Conservation (phyloP, 2,888 invertebrate species). For the Cephonodes hylas region DNA sequence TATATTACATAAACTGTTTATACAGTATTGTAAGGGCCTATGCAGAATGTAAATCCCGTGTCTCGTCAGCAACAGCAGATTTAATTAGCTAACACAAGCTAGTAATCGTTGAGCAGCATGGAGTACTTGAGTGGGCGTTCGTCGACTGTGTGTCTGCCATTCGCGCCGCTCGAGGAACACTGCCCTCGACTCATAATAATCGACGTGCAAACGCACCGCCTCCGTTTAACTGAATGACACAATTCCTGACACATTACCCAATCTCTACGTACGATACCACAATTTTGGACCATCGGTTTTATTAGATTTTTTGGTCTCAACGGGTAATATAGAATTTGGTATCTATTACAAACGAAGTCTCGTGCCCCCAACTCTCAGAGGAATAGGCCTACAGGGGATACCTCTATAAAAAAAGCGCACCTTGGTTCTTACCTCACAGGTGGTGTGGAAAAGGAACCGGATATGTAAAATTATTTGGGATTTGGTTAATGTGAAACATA, state of each 20-base stretch:
- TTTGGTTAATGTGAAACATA: not conserved
- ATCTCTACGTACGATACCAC: slow-evolving; percentile 58
- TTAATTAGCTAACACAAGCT: slow-evolving; percentile 24
- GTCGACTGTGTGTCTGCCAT: slow-evolving; percentile 58
- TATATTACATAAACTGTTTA: not conserved
- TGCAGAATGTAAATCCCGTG: not conserved
- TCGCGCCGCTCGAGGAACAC: slow-evolving; percentile 51
- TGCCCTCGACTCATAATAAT: slow-evolving; percentile 63
- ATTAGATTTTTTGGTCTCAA: slow-evolving; percentile 31
- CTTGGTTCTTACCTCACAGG: slow-evolving; percentile 73
- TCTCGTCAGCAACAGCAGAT: slow-evolving; percentile 15
- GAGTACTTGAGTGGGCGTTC: slow-evolving; percentile 49
- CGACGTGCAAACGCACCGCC: slow-evolving; percentile 69
- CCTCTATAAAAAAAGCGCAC: slow-evolving; percentile 79
- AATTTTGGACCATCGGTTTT: slow-evolving; percentile 43
- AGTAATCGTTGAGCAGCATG: slow-evolving; percentile 30
- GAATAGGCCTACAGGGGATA: slow-evolving; percentile 78
- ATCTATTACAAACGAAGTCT: not conserved
- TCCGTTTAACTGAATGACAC: slow-evolving; percentile 72
- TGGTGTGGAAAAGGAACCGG: slow-evolving; percentile 75
- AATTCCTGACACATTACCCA: slow-evolving; percentile 75
- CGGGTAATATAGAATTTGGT: not conserved
- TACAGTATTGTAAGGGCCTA: too few relatives aligned
- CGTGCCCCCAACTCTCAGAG: slow-evolving; percentile 44
- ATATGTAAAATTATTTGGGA: not conserved